phyloP scores from a whole-genome alignment of 2,113 vertebrate species.

The Gallinago media region DNA sequence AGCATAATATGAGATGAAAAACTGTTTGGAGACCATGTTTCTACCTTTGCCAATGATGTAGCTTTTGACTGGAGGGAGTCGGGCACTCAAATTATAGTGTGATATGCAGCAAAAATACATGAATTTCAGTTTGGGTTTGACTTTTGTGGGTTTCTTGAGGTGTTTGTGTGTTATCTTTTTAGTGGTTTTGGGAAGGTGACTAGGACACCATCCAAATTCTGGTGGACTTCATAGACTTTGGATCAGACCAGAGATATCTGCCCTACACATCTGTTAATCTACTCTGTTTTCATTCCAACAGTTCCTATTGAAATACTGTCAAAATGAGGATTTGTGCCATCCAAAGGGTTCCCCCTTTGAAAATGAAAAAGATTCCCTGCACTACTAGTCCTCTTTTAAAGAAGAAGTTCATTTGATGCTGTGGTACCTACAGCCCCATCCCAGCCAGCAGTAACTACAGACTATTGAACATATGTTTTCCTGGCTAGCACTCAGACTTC shows the following conservation, averaged over 20 bases:
- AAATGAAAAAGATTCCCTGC: neutral
- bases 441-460: constrained; percentile 1
- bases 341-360: neutral
- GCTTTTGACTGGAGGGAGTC: neutral
- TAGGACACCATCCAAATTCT: neutral
- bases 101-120: neutral
- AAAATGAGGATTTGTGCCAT: neutral
- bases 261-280: neutral
- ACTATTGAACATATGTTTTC: constrained; percentile 29
- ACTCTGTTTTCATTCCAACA: neutral
- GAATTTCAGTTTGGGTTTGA: neutral
- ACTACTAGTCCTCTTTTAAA: neutral
- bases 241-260: neutral
- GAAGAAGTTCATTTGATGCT: neutral
- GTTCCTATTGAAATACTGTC: neutral
- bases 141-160: neutral
- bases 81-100: neutral
- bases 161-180: neutral
- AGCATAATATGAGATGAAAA: neutral
- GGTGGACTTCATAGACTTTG: neutral
- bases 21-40: neutral
- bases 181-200: neutral
- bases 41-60: neutral
- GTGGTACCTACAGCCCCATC: neutral
- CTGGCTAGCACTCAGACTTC: constrained; percentile 38